Percentiles rank a stretch among this genome's conserved stretches.
These are phyloP conservation scores for Arnoldichthys spilopterus DNA, from an alignment of 2,797 vertebrate genomes.

Conservation along the genomic window DNA sequence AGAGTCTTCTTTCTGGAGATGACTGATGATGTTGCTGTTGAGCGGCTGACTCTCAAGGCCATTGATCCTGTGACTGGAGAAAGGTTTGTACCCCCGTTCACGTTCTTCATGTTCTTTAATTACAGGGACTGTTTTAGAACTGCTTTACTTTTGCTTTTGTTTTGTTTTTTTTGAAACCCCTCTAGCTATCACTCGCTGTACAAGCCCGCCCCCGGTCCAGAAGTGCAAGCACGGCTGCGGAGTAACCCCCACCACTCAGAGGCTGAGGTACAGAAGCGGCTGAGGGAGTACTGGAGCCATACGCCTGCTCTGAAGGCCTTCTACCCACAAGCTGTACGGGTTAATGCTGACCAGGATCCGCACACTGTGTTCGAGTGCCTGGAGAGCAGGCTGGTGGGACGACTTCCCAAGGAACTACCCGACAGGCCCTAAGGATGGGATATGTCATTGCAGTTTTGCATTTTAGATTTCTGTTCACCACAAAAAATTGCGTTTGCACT, in stretches of 20 bases:
- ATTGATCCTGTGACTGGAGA: conserved; percentile 85
- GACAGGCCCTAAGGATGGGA: neutral
- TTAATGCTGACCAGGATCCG: conserved; percentile 89
- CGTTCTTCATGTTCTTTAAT: conserved; percentile 4
- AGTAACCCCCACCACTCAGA: conserved; percentile 77
- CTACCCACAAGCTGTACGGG: conserved; percentile 74
- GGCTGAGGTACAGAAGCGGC: conserved; percentile 61
- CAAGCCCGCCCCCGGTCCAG: conserved; percentile 76
- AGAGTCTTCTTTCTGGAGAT: conserved; percentile 90
- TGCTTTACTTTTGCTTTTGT: neutral
- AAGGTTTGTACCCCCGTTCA: conserved; percentile 74
- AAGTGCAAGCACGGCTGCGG: conserved; percentile 80
- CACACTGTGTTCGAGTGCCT: conserved; percentile 84
- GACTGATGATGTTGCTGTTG: conserved; percentile 79
- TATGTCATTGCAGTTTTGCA: neutral
- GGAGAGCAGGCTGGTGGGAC: conserved; percentile 81
- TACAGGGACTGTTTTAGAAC: neutral
- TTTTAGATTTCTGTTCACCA: neutral
- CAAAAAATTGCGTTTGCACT: no score
- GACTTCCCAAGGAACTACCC: conserved; percentile 63
- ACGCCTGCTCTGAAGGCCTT: conserved; percentile 74
- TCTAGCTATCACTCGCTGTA: conserved; percentile 83
- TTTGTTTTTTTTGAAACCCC: conserved; percentile 19
- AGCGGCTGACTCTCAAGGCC: conserved; percentile 82
- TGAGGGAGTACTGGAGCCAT: conserved; percentile 73